Percentiles rank a stretch among this genome's conserved stretches.
These are phyloP conservation scores for Silurus aristotelis DNA, from an alignment of 2,797 vertebrate species.

Conservation along the genomic window DNA sequence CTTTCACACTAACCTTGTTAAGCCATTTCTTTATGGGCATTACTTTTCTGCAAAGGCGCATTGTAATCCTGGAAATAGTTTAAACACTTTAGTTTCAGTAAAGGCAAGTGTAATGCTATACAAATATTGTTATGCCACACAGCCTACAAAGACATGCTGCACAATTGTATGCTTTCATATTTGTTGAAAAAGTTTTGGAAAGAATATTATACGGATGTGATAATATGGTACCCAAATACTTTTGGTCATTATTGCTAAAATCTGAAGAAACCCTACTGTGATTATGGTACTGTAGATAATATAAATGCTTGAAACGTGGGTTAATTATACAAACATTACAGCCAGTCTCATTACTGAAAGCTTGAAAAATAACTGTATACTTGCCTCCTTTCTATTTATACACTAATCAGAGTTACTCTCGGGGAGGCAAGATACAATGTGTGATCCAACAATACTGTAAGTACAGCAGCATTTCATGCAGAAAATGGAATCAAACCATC, in stretches of 20 bases:
- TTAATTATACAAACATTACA: not conserved
- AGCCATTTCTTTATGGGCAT: not conserved
- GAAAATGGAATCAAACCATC: not conserved
- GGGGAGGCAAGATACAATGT: not conserved
- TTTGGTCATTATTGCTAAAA: not conserved
- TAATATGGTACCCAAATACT: not conserved
- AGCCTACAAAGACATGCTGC: not conserved
- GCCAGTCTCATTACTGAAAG: not conserved
- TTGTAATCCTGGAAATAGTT: not conserved
- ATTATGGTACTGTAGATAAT: not conserved
- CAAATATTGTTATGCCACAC: not conserved
- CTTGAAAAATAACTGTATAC: not conserved
- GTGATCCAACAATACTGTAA: not conserved
- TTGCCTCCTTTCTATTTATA: not conserved
- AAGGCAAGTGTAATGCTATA: not conserved
- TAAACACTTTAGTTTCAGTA: not conserved
- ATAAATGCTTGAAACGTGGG: not conserved
- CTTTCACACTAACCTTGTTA: not conserved
- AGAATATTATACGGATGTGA: not conserved
- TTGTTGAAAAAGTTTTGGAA: not conserved
- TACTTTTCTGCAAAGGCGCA: not conserved
- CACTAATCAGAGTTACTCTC: not conserved
- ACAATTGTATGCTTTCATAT: not conserved
- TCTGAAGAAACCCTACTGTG: not conserved
- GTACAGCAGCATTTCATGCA: not conserved